Percentiles rank a stretch among this genome's conserved stretches.
These are phyloP conservation scores for Tridacna gigas DNA, from an alignment of 2,888 invertebrate species.

Conservation along the genomic window DNA sequence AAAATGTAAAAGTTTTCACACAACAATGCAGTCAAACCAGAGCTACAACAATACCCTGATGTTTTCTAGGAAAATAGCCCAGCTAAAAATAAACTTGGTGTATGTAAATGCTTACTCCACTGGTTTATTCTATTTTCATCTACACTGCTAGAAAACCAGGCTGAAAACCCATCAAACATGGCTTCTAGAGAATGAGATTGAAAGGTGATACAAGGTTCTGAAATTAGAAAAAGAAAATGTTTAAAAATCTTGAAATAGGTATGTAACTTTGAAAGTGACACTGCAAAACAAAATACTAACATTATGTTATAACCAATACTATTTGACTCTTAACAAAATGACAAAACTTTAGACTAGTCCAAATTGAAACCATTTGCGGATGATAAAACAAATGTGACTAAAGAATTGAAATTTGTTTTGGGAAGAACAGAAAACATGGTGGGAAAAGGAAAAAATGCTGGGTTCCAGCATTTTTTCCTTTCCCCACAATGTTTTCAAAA, in stretches of 20 bases:
- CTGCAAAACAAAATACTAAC: not conserved
- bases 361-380: too few species aligned
- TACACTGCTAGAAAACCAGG: constrained; percentile 79
- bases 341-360: too few species aligned
- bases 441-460: not conserved
- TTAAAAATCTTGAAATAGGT: not conserved
- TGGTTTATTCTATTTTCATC: constrained; percentile 44
- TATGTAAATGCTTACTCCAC: constrained; percentile 67
- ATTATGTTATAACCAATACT: too few species aligned
- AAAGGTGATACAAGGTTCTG: not conserved
- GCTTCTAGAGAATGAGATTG: too few species aligned
- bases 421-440: not conserved
- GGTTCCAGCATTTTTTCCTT: not conserved
- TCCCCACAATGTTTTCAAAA: constrained; percentile 5
- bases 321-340: too few species aligned
- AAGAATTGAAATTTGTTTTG: not conserved
- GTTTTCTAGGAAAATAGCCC: too few species aligned
- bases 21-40: too few species aligned
- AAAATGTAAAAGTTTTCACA: too few species aligned
- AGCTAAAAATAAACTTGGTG: too few species aligned
- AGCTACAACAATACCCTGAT: too few species aligned
- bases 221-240: not conserved
- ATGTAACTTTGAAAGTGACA: not conserved
- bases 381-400: too few species aligned
- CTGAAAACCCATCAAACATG: constrained; percentile 72